Evolutionary conservation across 2,797 vertebrate species (phyloP), one percentile per base, ranked within the genome.

Genomic region (Pipistrellus kuhlii): DNA sequence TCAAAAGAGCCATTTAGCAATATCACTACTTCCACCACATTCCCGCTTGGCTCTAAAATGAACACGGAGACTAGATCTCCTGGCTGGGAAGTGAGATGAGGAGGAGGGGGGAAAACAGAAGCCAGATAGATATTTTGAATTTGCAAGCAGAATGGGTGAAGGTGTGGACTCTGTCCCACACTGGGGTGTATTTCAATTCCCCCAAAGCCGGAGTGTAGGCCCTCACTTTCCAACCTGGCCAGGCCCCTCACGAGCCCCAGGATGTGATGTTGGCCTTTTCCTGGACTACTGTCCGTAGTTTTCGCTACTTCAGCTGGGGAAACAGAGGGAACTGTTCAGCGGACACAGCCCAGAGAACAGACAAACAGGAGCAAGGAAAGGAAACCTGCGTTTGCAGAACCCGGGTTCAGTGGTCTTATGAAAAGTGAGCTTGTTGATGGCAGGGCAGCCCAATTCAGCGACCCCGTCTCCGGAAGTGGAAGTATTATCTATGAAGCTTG

Each of bases 1-100:
- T 48, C 93, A 46, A 89, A 85, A 73, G 41, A 88, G 77, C 86
- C 53, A 93, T 92, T 95, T 95, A 86, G 87, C 68, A 86, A 90
- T 81, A 72, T 84, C 84, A 90, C 75, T 72, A 68, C 59, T 95
- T 91, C 72, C 6, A 5, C 62, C 12, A 64, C n/a, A 15, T 96
- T 96, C 82, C 93, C 83, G 23, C 73, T 92, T 95, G 93, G 64
- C 81, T 93, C 25, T 77, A 72, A 75, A 80, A 87, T 23, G 14
- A 69, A 20, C 2, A 83, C 13, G 5, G 5, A 32, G 10, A 5
- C 27, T 8, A 32, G 62, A 57, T 32, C 10, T 44, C 21, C 13
- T 83, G 7, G 0, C 0, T 73, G 6, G 53, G 21, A 11, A 32
- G 62, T 83, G 57, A 53, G n/a, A 38, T 41, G 38, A 86, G 88